phyloP scores from a whole-genome alignment of 2,888 invertebrate genomes.

The Drosophila nr. perissopoda region DNA sequence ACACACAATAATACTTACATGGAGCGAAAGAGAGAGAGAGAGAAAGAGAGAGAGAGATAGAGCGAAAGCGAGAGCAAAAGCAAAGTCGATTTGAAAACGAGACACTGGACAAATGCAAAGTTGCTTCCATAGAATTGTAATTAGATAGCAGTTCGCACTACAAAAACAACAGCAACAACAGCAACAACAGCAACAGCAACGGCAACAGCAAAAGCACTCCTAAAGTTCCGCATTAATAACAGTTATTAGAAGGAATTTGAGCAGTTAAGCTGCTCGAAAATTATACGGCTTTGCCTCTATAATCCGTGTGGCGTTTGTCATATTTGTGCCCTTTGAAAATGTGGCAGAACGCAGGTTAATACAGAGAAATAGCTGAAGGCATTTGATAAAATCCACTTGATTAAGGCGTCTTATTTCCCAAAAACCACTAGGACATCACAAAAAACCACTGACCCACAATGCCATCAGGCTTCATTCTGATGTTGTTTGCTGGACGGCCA shows the following conservation, averaged over 20 bases:
- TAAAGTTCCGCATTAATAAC: conserved; percentile 36
- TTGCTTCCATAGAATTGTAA: conserved; percentile 27
- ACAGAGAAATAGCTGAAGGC: conserved; percentile 30
- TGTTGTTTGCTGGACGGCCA: conserved; percentile 20
- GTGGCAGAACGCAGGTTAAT: conserved; percentile 12
- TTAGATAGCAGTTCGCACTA: conserved; percentile 22
- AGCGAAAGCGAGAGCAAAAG: not conserved
- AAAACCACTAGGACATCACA: not conserved
- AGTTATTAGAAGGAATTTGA: conserved; percentile 46
- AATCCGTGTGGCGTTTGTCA: conserved; percentile 50
- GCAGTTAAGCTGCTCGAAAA: conserved; percentile 43
- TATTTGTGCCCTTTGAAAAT: conserved; percentile 25
- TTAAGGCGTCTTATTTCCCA: conserved; percentile 18
- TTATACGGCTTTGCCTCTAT: conserved; percentile 26
- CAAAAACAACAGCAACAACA: too few species aligned
- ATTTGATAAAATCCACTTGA: conserved; percentile 69
- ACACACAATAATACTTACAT: not conserved
- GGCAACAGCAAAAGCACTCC: not conserved
- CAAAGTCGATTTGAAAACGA: conserved; percentile 21
- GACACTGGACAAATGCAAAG: conserved; percentile 42
- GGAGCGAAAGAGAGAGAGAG: not conserved
- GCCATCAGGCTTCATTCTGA: conserved; percentile 52
- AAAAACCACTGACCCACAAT: conserved; percentile 17
- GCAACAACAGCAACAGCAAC: not conserved
- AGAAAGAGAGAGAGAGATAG: not conserved